Evolutionary conservation across 2,797 vertebrate species (phyloP).

Genomic region (Ctenopoma multispine): DNA sequence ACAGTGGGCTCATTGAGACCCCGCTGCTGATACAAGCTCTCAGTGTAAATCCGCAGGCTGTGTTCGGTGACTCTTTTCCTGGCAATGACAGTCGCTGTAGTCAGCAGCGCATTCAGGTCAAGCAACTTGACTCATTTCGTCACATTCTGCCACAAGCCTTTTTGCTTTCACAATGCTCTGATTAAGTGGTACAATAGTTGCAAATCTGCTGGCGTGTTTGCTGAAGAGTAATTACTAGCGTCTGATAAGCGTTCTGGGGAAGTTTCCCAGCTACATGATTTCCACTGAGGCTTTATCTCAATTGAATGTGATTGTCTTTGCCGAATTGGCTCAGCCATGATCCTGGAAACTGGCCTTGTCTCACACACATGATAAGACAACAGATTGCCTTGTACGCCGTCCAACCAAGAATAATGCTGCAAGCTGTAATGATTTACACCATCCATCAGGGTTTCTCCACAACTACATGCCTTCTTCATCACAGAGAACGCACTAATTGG

Average conservation of each 20-base stretch:
- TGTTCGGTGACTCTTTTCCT: slow-evolving; percentile 62
- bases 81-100: slow-evolving; percentile 57
- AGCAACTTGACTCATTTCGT: slow-evolving; percentile 73
- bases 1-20: slow-evolving; percentile 64
- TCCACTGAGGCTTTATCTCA: slow-evolving; percentile 76
- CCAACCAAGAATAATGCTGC: slow-evolving; percentile 72
- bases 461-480: slow-evolving; percentile 58
- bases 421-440: slow-evolving; percentile 73
- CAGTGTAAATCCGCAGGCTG: slow-evolving; percentile 59
- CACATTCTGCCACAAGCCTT: slow-evolving; percentile 67
- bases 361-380: slow-evolving; percentile 76
- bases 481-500: slow-evolving; percentile 58
- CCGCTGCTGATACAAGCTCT: slow-evolving; percentile 41
- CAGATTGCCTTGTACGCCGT: slow-evolving; percentile 74
- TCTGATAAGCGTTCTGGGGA: slow-evolving; percentile 78
- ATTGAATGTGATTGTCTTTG: slow-evolving; percentile 74
- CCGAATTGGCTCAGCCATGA: slow-evolving; percentile 71
- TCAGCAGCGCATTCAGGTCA: slow-evolving; percentile 73
- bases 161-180: slow-evolving; percentile 70
- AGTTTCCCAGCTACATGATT: slow-evolving; percentile 77
- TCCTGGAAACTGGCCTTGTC: slow-evolving; percentile 75
- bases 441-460: slow-evolving; percentile 65
- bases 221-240: slow-evolving; percentile 74
- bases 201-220: slow-evolving; percentile 78
- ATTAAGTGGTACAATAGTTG: slow-evolving; percentile 76